phyloP scores from a whole-genome alignment of 2,113 vertebrate genomes.

The Felis chaus region DNA sequence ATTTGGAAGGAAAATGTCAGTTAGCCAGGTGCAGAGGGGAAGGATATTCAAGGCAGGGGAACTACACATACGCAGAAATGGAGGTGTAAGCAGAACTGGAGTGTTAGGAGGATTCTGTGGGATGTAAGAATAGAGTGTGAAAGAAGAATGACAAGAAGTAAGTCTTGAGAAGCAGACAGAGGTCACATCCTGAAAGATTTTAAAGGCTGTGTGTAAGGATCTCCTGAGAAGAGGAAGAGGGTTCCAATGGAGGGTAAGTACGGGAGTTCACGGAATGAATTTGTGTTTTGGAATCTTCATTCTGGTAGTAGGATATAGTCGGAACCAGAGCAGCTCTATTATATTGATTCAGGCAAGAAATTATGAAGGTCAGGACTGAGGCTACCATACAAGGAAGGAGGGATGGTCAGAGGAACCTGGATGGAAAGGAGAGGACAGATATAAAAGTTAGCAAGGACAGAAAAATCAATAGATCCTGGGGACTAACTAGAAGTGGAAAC shows the following conservation, averaged over 20 bases:
- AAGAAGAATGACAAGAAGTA: neutral
- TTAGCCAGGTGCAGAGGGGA: neutral
- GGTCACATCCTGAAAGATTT: neutral
- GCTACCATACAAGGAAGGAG: neutral
- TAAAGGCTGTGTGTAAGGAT: neutral
- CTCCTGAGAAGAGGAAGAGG: neutral
- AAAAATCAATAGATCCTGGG: neutral
- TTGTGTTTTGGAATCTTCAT: neutral
- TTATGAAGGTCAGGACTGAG: neutral
- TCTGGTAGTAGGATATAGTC: neutral
- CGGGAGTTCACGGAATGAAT: neutral
- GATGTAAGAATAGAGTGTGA: neutral
- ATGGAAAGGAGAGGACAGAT: neutral
- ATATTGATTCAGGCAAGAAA: neutral
- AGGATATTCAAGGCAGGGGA: neutral
- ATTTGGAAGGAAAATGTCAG: constrained; percentile 7
- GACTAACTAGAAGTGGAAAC: neutral
- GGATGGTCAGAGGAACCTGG: neutral
- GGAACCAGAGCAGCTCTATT: neutral
- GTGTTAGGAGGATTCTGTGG: neutral
- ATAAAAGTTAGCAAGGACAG: neutral
- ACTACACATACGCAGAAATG: neutral
- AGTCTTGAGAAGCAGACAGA: neutral
- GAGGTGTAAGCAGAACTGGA: neutral
- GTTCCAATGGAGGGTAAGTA: neutral